Base-by-base conservation (phyloP, 2,797 vertebrate genomes). In the Diceros bicornis region DNA sequence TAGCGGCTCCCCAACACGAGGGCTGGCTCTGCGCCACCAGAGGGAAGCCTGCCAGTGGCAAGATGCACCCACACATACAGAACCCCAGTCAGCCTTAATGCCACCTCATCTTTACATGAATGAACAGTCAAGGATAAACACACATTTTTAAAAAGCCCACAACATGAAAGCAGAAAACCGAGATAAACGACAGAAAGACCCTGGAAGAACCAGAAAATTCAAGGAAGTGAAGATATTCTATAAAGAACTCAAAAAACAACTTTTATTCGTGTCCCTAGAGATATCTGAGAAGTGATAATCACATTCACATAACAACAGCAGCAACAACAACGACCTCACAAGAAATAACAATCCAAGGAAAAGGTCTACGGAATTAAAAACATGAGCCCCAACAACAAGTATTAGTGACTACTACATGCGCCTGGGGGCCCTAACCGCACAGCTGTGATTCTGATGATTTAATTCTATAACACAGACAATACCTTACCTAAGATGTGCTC, bases 291-390 rank as follows among this genome's bases (percentile, higher is more conserved):
- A 88, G 90, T 20, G 37, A 74, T 68, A 17, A 93, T 81, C 52
- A 89, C 1, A 93, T 23, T 21, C 50, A 87, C 7, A 32, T n/a
- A 84, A 64, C 17, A 37, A 57, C 6, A 71, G 71, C 29, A 57
- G 41, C 11, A 18, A 37, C n/a, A 47, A 78, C 7, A 1, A 8
- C 55, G 55, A 50, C 44, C 20, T 23, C 61, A 27, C 12, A 74
- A 91, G 61, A 83, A 93, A 61, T 55, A 69, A 34, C 62, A 32
- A 72, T 44, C 44, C 7, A 27, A 91, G 82, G n/a, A 69, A 94
- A 87, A 66, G 12, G 41, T 2, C 29, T 37, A n/a, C 1, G 7
- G 34, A 78, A 23, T 83, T 52, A 66, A 78, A 96, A 34, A 29
- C 4, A 25, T 0, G 10, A 57, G 61, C 17, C 10, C 69, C 37